Conservation (phyloP, 35 echinoderm and acorn worm species). For the Eucidaris tribuloides region DNA sequence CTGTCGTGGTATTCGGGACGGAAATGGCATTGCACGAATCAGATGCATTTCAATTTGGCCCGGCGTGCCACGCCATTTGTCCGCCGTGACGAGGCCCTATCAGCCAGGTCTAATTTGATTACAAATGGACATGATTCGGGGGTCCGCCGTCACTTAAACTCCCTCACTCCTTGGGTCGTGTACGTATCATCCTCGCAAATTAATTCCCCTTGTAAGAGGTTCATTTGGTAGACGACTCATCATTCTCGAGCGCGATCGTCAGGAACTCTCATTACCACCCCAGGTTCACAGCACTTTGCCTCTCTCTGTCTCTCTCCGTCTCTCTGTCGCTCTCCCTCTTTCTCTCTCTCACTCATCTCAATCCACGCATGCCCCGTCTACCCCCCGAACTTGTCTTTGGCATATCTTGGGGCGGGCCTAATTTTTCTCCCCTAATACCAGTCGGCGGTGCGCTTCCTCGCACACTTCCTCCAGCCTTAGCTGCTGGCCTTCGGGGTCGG, state of each 20-base stretch:
- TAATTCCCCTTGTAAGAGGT: slow-evolving; percentile 9
- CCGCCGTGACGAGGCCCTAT: too few relatives aligned
- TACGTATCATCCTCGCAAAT: slow-evolving; percentile 24
- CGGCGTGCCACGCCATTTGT: too few relatives aligned
- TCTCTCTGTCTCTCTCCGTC: slow-evolving; percentile 1
- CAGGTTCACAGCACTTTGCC: slow-evolving; percentile 22
- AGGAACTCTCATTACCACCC: slow-evolving; percentile 16
- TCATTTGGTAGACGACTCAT: slow-evolving; percentile 35
- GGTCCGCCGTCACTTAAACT: slow-evolving; percentile 1
- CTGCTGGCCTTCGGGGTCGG: too few relatives aligned
- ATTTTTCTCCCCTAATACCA: too few relatives aligned
- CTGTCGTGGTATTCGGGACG: slow-evolving; percentile 22
- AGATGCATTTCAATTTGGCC: neutral
- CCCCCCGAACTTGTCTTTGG: too few relatives aligned
- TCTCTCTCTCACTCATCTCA: neutral
- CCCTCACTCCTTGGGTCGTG: neutral
- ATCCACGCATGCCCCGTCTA: too few relatives aligned
- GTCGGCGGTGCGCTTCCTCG: neutral
- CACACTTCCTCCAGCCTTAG: too few relatives aligned
- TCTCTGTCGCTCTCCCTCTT: neutral
- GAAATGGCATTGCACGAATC: slow-evolving; percentile 9
- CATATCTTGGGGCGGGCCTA: too few relatives aligned
- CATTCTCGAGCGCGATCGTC: neutral
- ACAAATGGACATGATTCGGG: slow-evolving; percentile 23
- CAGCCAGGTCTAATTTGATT: slow-evolving; percentile 26